Evolutionary conservation across 1,140 invertebrate species (phyloP).

Genomic region (Trypoxylus dichotomus): DNA sequence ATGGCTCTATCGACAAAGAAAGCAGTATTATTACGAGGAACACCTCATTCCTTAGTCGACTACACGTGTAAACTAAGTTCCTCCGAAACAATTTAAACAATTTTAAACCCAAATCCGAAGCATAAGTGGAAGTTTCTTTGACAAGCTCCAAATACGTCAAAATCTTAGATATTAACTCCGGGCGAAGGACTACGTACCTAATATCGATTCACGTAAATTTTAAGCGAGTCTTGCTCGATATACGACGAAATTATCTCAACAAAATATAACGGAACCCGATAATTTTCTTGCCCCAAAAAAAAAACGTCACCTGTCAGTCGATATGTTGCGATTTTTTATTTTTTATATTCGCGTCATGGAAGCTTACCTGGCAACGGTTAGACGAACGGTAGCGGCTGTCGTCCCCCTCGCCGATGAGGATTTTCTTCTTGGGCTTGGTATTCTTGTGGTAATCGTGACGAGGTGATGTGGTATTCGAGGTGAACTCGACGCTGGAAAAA

Average conservation of each 20-base stretch:
- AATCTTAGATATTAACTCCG: neutral
- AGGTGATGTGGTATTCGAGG: neutral
- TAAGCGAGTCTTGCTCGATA: neutral
- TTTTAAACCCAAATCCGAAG: too few species aligned
- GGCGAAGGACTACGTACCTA: neutral
- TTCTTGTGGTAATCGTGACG: neutral
- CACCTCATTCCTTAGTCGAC: neutral
- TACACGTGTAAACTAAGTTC: neutral
- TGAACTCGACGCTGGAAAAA: slow-evolving; percentile 14
- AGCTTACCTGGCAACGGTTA: slow-evolving; percentile 2
- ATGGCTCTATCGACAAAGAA: slow-evolving; percentile 21
- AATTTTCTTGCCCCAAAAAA: slow-evolving; percentile 16
- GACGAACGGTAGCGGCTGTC: neutral
- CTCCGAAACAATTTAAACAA: neutral
- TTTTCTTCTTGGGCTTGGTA: neutral
- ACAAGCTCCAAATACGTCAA: neutral
- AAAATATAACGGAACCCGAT: slow-evolving; percentile 10
- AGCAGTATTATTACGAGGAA: neutral
- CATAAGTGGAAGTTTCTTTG: too few species aligned
- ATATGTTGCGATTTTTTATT: slow-evolving; percentile 10
- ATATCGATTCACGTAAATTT: slow-evolving; percentile 3
- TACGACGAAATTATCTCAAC: neutral
- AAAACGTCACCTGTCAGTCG: slow-evolving; percentile 24
- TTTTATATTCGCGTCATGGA: neutral
- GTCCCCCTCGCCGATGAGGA: neutral